A percentile compares a stretch with the other conserved stretches of the same genome.
Evolutionary conservation across 2,797 vertebrate species (phyloP).

Genomic region (Rhinoraja longicauda): DNA sequence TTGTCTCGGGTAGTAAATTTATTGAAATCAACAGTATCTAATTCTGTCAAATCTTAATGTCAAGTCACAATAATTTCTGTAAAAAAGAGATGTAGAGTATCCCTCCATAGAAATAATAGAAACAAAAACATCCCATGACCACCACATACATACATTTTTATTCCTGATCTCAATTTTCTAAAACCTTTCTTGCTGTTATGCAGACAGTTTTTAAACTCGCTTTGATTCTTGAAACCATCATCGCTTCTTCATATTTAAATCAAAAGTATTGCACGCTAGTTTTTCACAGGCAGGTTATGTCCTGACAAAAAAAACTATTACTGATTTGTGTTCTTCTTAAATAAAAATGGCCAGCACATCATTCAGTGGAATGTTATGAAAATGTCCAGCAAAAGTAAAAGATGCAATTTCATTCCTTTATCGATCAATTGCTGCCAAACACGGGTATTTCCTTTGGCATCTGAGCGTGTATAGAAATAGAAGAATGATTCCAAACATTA

Average conservation of each 20-base stretch:
- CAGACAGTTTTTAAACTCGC: neutral
- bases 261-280: constrained; percentile 13
- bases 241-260: constrained; percentile 5
- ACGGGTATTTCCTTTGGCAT: neutral
- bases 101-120: neutral
- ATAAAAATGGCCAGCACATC: constrained; percentile 22
- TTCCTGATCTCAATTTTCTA: constrained; percentile 8
- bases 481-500: constrained; percentile 23
- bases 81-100: constrained; percentile 6
- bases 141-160: neutral
- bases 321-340: constrained; percentile 25
- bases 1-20: neutral
- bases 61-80: neutral
- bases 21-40: constrained; percentile 6
- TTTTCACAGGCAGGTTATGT: neutral
- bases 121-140: constrained; percentile 5
- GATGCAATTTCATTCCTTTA: neutral
- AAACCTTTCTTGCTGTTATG: neutral
- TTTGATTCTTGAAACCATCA: constrained; percentile 31
- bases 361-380: neutral
- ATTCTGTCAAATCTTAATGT: neutral
- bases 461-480: constrained; percentile 21
- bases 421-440: constrained; percentile 21
- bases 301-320: constrained; percentile 8
- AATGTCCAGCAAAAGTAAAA: constrained; percentile 17